Base-by-base conservation (phyloP, 2,888 invertebrate genomes). In the Eilema sororculum region DNA sequence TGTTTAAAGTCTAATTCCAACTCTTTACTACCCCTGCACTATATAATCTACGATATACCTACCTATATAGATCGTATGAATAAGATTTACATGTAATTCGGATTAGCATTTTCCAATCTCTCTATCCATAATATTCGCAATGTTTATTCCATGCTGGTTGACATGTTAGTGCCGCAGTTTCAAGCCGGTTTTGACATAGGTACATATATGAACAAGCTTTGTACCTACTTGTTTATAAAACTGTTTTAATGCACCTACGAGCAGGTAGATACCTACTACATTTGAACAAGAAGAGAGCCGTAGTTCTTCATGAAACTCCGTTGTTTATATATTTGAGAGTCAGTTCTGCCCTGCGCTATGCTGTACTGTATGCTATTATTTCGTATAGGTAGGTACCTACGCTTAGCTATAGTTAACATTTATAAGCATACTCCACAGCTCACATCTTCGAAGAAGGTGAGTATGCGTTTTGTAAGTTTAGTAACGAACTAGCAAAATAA, bases 121-220 rank as follows among this genome's bases (percentile, higher is more conserved):
- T 52, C 1, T n/a, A 52, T 52, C 9, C n/a, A 52, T n/a, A n/a
- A 52, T 9, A 52, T 52, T 52, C n/a, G 52, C 52, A n/a, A 2
- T 9, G n/a, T 20, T n/a, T 52, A 9, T n/a, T 52, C n/a, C 52
- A 9, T n/a, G 52, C 52, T 52, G 52, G 20, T n/a, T 52, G 52
- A 52, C 52, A 52, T 52, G 52, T 52, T n/a, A n/a, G 52, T n/a
- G 52, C 46, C 46, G 46, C 52, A 52, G 52, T 52, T 52, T n/a
- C n/a, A 52, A 52, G n/a, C 52, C n/a, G 52, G n/a, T 52, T 52
- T 52, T 52, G 9, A 20, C 20, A n/a, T n/a, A 46, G 46, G 46
- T 20, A n/a, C 52, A n/a, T 52, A 20, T 46, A 20, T 46, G 46
- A 46, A 46, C 6, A 46, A 46, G 20, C 20, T 46, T 46, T 46